Evolutionary conservation across 2,113 vertebrate genomes (phyloP), one percentile per base, ranked within the genome.

Genomic region (Zosterops hypoxanthus): DNA sequence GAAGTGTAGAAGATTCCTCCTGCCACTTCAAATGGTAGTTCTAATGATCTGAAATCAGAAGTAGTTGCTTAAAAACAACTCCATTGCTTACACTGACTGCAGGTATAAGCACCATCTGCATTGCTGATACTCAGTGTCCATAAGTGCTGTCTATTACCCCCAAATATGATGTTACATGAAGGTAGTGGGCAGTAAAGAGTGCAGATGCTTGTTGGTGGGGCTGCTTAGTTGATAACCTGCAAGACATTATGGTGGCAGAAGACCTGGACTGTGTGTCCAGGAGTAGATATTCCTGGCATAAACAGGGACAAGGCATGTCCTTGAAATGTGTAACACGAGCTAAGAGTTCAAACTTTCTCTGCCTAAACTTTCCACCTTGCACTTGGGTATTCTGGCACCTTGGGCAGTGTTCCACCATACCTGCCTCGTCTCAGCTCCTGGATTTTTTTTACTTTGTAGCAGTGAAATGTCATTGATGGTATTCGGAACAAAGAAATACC

Each of bases 371-470:
- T 23, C 26, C n/a, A 23, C 26, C 24, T 4, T 80, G 26, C 0
- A 0, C 16, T 65, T 47, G 9, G 33, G 11, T 5, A 2, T 88
- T 70, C 57, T 41, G 46, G 28, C 21, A 8, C 33, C 9, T 60
- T 18, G 44, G 44, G 44, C 18, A 19, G 25, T 72, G 29, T 76
- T 47, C 31, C 24, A 41, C 8, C 4, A 4, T 14, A 34, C 10
- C 12, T 88, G 12, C 41, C 21, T 66, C 9, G 0, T 59, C 29
- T 56, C 44, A 60, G 39, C 33, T 53, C 11, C 8, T 82, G 57
- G 14, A 0, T 0, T 39, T 49, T 49, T 46, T 66, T 81, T 15
- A 18, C 14, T 69, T 36, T 0, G 0, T n/a, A 50, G 23, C 18
- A 46, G 20, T 65, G 53, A 47, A 69, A 83, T 46, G 20, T 65